Evolutionary conservation across 2,888 invertebrate genomes (phyloP), one percentile per base, ranked within the genome.

Genomic region (Girardia tigrina): DNA sequence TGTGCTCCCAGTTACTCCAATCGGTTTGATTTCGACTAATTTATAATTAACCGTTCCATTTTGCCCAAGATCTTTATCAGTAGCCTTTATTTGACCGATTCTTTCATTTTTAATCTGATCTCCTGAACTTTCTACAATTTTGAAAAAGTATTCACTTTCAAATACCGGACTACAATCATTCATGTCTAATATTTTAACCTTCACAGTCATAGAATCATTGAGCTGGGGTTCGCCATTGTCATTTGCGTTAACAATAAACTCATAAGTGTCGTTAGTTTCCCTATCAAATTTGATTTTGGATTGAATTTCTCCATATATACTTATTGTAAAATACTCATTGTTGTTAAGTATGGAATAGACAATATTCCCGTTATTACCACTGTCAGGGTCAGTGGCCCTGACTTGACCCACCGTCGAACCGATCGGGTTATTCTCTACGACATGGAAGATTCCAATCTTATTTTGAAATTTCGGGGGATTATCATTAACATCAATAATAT

Each of bases 51-150:
- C 56, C n/a, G 74, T 26, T 23, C 42, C 74, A 36, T 74, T 74
- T 27, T 42, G 56, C 4, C 74, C 74, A 16, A 74, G 28, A 56
- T 74, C 74, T 74, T 69, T 42, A 23, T 74, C 74, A 26, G 56
- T 74, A 20, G 74, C 74, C 26, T 74, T 74, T 2, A 74, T 74
- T 28, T 74, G 42, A 16, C 56, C 74, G 8, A 74, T 26, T n/a
- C 26, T 4, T 28, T 74, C 56, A 26, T 69, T 28, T 26, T 56
- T 74, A 26, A 69, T 69, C 4, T 42, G n/a, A 56, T 69, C 42
- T 26, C 74, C 74, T n/a, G n/a, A 69, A 74, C 74, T 74, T 74
- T 74, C 74, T 1, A 28, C 26, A 28, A 74, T 26, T 28, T 28
- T 26, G n/a, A 29, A 56, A 74, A 56, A 26, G 56, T 56, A 56